Evolutionary conservation across 2,888 invertebrate genomes (phyloP), one percentile per base, ranked within the genome.

Genomic region (Neoitamus cyanurus): DNA sequence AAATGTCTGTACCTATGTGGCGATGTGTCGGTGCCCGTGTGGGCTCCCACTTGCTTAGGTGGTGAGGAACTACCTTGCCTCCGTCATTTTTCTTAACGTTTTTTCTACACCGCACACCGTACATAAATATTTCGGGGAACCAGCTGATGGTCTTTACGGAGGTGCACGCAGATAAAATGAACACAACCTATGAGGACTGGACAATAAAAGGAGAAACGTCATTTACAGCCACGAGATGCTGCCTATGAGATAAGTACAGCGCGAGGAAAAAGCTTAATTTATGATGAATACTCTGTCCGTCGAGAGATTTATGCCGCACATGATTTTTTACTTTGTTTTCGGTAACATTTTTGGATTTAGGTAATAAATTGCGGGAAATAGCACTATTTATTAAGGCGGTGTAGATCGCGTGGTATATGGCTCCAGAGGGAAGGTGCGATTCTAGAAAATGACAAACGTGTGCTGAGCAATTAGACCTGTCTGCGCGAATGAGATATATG

Each of bases 181-280:
- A 31, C 15, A 72, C 13, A 15, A 34, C n/a, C n/a, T 72, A 34
- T 72, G 70, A 13, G 70, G 31, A 31, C 34, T 34, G 31, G 72
- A 72, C 28, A 34, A 72, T 72, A 72, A 72, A 72, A 72, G 72
- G 31, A 31, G 72, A 34, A 72, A 72, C 31, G 72, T 58, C 58
- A 34, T 72, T 15, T 31, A 72, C 15, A 72, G 72, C 31, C 30
- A 31, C 15, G 15, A 72, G 72, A 72, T 72, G 31, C 31, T 31
- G 34, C 9, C 31, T 72, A 7, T n/a, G 3, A 72, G 72, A 72
- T 72, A 72, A 72, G 34, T 31, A 20, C 72, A n/a, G 20, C 9
- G 58, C 20, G 58, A 58, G 9, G 58, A 34, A 70, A 72, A 72
- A 31, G 72, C 34, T 72, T 31, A 34, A 72, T 72, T 72, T 34